A percentile compares a stretch with the other conserved stretches of the same genome.
phyloP scores from a whole-genome alignment of 2,113 vertebrate genomes.

The Nibea albiflora region DNA sequence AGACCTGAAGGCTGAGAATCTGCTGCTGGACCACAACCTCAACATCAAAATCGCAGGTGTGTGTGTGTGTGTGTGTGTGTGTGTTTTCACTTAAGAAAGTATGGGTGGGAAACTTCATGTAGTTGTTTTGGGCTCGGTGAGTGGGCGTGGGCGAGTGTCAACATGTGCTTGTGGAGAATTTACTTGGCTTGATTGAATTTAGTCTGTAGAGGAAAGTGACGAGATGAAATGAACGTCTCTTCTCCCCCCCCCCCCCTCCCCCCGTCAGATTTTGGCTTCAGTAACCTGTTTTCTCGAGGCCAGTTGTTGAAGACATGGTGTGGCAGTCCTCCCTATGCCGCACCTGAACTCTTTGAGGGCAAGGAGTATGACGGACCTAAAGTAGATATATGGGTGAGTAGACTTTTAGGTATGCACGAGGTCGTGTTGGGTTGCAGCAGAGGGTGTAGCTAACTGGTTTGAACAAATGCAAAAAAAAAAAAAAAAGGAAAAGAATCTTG shows the following conservation, averaged over 20 bases:
- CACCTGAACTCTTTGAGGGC: slow-evolving; percentile 97
- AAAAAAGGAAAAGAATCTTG: not conserved
- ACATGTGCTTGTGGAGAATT: slow-evolving; percentile 34
- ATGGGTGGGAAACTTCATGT: slow-evolving; percentile 31
- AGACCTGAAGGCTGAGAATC: slow-evolving; percentile 98
- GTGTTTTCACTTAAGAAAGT: not conserved
- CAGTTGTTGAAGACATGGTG: slow-evolving; percentile 99
- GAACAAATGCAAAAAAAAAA: not conserved
- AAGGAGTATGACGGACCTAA: slow-evolving; percentile 99
- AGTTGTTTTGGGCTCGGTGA: slow-evolving; percentile 32
- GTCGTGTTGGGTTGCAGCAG: not conserved
- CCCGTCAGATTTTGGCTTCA: slow-evolving; percentile 95
- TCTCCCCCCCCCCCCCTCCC: not conserved
- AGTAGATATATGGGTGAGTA: slow-evolving; percentile 97
- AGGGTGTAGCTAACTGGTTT: slow-evolving; percentile 1
- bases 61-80: too few species aligned
- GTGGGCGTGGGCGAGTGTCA: slow-evolving; percentile 31
- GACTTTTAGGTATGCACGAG: not conserved
- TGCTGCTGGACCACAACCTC: slow-evolving; percentile 92
- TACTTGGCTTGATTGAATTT: slow-evolving; percentile 26
- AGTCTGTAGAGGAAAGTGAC: not conserved
- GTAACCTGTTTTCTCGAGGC: slow-evolving; percentile 96
- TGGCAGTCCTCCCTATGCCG: slow-evolving; percentile 96
- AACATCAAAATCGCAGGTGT: slow-evolving; percentile 81
- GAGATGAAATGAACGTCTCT: slow-evolving; percentile 3